Evolutionary conservation across 2,888 invertebrate genomes (phyloP).

Genomic region (Glaucopsyche alexis): DNA sequence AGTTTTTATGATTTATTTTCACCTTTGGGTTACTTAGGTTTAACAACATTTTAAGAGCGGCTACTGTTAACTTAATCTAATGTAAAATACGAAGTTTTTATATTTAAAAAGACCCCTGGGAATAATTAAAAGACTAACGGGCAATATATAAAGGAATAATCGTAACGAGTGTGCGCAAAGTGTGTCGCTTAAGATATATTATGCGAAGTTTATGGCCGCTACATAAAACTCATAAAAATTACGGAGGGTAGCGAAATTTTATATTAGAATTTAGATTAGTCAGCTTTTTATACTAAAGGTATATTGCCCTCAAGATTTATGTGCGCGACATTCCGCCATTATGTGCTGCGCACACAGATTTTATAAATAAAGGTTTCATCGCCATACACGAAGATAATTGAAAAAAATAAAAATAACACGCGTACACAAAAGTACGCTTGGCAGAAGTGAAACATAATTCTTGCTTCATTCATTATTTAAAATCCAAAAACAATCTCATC

Average conservation of each 20-base stretch:
- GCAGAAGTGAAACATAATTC: no score
- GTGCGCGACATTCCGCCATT: background rate
- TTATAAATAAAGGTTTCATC: background rate
- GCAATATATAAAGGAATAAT: constrained; percentile 18
- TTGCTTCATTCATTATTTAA: no score
- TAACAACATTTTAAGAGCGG: background rate
- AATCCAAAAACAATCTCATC: no score
- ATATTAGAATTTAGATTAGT: constrained; percentile 29
- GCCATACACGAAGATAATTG: background rate
- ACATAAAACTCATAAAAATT: constrained; percentile 30
- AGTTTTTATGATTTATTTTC: no score
- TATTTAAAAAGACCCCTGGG: background rate
- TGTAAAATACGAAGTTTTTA: background rate
- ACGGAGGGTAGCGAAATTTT: constrained; percentile 29
- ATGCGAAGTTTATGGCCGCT: constrained; percentile 30
- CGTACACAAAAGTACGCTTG: no score
- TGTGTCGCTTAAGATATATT: constrained; percentile 28
- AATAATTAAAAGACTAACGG: constrained; percentile 15
- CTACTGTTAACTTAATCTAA: background rate
- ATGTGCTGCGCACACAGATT: constrained; percentile 13
- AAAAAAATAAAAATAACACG: background rate
- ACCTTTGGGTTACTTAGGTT: background rate
- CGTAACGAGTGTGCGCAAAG: constrained; percentile 19
- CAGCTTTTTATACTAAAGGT: constrained; percentile 24
- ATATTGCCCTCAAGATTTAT: constrained; percentile 22